phyloP scores from a whole-genome alignment of 1,140 invertebrate species.

The Macrosteles quadrilineatus region DNA sequence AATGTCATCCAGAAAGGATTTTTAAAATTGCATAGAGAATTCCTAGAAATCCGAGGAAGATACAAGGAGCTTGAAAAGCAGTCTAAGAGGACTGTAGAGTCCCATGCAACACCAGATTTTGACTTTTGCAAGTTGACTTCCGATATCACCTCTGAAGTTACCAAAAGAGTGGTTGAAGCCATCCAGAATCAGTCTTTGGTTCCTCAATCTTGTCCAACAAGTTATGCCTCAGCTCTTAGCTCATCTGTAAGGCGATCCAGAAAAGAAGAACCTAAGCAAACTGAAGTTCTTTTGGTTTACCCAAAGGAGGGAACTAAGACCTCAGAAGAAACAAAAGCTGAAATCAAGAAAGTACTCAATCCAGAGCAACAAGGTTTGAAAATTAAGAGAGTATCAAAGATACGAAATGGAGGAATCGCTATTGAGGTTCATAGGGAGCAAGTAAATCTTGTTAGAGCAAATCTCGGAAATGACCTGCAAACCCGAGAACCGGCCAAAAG shows the following conservation, averaged over 20 bases:
- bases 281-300: background rate
- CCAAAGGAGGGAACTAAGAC: background rate
- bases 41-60: too few relatives aligned
- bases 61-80: too few relatives aligned
- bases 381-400: background rate
- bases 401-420: background rate
- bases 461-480: background rate
- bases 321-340: background rate
- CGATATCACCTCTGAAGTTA: background rate
- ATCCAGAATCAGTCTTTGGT: background rate
- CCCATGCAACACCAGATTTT: too few relatives aligned
- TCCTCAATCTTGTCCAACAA: background rate
- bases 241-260: too few relatives aligned
- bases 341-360: background rate
- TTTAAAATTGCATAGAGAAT: too few relatives aligned
- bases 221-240: too few relatives aligned
- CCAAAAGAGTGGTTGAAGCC: background rate
- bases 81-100: too few relatives aligned
- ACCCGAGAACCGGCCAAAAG: background rate
- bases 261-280: too few relatives aligned
- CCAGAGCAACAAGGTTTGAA: background rate
- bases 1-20: too few relatives aligned
- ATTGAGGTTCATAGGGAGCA: background rate
- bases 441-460: background rate
- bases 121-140: too few relatives aligned